Evolutionary conservation across 2,888 invertebrate species (phyloP), one percentile per base, ranked within the genome.

Genomic region (Cheilosia vernalis): DNA sequence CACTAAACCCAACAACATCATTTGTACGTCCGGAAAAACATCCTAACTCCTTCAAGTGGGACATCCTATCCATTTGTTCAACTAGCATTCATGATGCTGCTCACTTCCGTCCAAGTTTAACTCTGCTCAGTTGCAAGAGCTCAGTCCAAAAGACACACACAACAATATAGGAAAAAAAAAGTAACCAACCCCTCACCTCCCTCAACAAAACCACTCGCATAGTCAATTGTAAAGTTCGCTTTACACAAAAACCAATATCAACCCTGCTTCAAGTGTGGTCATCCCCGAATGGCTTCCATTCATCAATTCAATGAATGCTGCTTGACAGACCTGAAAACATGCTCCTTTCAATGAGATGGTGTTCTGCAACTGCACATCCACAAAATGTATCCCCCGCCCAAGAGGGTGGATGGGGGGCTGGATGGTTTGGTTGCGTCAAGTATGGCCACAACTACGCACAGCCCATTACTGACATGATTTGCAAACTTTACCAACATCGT

Each of bases 401-500:
- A 24, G 15, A 40, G 15, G 19, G 19, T 10, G 17, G 9, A 2
- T 19, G 0, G 21, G 3, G 13, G 19, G 6, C 1, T 13, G 21
- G 2, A 5, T 58, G 15, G 21, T 58, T n/a, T 33, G 51, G 63
- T 44, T 80, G 80, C 64, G 66, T 66, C 40, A 21, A 82, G 72
- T 24, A 60, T 55, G 13, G 37, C 60, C 76, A 70, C 44, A 51
- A 44, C 67, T 63, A 79, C 81, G 74, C 81, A 69, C 73, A 79
- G 56, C 24, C 58, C 60, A 72, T 67, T 78, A 73, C 72, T 67
- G 72, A 78, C 82, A 82, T 82, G 82, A 72, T 72, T 83, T 73
- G 66, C 67, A 77, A 73, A 83, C 79, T 66, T 78, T 66, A 82
- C 64, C 77, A 72, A 66, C 77, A 72, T 82, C 58, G 66, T 77